A percentile compares a stretch with the other conserved stretches of the same genome.
phyloP scores from a whole-genome alignment of 2,113 vertebrate genomes.

The Pedionomus torquatus region DNA sequence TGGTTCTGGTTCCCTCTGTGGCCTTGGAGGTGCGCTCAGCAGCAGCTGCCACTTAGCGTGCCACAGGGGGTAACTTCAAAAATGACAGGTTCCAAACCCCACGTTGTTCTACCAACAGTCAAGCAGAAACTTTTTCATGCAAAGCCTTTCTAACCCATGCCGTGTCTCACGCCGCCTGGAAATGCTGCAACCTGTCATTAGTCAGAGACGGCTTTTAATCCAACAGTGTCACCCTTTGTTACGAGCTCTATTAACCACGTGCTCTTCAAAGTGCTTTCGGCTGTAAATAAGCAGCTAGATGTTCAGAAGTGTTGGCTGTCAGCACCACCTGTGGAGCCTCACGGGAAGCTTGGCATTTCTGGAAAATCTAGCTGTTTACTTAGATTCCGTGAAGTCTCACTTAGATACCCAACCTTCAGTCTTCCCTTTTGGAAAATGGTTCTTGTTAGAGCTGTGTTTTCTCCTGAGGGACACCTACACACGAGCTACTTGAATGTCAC shows the following conservation, averaged over 20 bases:
- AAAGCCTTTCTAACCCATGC: background rate
- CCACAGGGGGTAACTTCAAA: background rate
- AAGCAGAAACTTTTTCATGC: background rate
- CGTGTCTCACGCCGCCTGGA: background rate
- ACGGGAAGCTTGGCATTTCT: background rate
- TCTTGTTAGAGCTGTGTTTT: background rate
- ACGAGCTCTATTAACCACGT: fast-evolving
- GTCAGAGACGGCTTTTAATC: background rate
- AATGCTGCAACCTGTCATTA: background rate
- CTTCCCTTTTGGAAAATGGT: background rate
- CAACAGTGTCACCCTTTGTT: background rate
- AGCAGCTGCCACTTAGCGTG: background rate
- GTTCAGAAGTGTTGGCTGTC: background rate
- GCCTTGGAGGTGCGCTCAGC: background rate
- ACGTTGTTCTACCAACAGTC: background rate
- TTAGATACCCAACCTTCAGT: background rate
- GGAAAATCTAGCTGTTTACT: background rate
- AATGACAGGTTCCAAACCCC: background rate
- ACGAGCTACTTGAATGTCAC: conserved; percentile 16
- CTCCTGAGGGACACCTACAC: conserved; percentile 31
- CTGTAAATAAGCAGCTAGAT: background rate
- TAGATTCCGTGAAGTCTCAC: background rate
- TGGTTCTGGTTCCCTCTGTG: background rate
- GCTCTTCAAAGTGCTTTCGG: background rate
- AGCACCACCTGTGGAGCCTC: conserved; percentile 2